A percentile compares a stretch with the other conserved stretches of the same genome.
phyloP scores from a whole-genome alignment of 2,888 invertebrate species.

The Rapana venosa region DNA sequence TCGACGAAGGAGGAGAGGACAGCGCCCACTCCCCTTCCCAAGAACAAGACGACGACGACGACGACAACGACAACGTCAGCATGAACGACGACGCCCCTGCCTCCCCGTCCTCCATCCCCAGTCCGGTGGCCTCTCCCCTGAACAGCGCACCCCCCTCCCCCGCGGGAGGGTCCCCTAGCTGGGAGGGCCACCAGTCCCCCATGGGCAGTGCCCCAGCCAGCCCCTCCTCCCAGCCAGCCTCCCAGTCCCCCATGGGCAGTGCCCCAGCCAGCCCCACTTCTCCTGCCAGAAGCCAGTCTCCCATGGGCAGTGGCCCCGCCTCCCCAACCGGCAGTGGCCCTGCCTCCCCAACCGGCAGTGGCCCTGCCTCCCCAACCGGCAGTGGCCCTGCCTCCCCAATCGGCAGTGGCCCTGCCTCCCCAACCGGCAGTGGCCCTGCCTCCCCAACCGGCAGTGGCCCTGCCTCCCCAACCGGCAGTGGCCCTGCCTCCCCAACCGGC shows the following conservation, averaged over 20 bases:
- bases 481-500: conserved; percentile 33
- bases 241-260: conserved; percentile 43
- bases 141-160: conserved; percentile 45
- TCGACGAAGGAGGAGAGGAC: conserved; percentile 23
- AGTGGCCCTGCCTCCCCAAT: conserved; percentile 45
- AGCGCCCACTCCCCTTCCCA: not conserved
- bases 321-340: conserved; percentile 45
- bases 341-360: conserved; percentile 3
- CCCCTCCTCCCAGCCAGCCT: conserved; percentile 42
- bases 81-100: conserved; percentile 30
- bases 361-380: not conserved
- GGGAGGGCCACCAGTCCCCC: conserved; percentile 38
- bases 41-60: conserved; percentile 5
- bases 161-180: conserved; percentile 24
- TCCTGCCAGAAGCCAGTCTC: conserved; percentile 43
- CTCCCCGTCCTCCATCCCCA: conserved; percentile 44
- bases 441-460: conserved; percentile 43
- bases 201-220: conserved; percentile 39
- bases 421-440: not conserved
- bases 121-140: conserved; percentile 44
- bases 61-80: not conserved
- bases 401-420: not conserved
- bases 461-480: conserved; percentile 34
- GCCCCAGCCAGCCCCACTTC: conserved; percentile 36
- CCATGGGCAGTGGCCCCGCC: conserved; percentile 43